Evolutionary conservation across 2,888 invertebrate genomes (phyloP), one percentile per base, ranked within the genome.

Genomic region (Lepeophtheirus nordmannii): DNA sequence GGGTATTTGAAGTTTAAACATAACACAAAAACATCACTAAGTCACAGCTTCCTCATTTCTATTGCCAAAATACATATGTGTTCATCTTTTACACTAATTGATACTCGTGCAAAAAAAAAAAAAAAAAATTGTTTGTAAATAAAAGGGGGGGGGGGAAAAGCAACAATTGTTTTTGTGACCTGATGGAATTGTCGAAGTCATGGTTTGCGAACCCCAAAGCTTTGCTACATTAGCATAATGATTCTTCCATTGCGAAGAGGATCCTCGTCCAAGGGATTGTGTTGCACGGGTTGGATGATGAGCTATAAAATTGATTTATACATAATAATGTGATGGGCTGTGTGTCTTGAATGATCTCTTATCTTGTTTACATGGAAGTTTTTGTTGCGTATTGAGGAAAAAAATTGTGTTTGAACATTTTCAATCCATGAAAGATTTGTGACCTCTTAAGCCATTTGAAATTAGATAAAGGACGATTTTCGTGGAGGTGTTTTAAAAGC

Each of bases 161-260:
- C n/a, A n/a, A n/a, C n/a, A 12, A 41, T 11, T 41, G 14, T 41
- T 41, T 41, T 41, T 11, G 11, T 14, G 11, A 58, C 58, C 58
- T 58, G 58, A 58, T 14, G 17, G 60, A 23, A 30, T 30, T n/a
- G 62, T 20, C n/a, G 62, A 39, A n/a, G 56, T 30, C 20, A 63
- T 63, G 56, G 53, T n/a, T 56, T 46, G 53, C 8, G 53, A 46
- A 5, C 63, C 63, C 63, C 63, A 63, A 22, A 22, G 41, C 2
- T 22, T 20, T 12, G 63, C 40, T 11, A 63, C 56, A n/a, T 37
- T 17, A 12, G 53, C 56, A 63, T 53, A 63, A 53, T 63, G 63
- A 14, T 56, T 53, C 37, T 56, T 63, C 63, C 63, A 63, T 63
- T 38, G 46, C n/a, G 63, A 53, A 8, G 63, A 63, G 56, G 63